Evolutionary conservation across 2,113 vertebrate genomes (phyloP).

Genomic region (Hemiprocne comata): DNA sequence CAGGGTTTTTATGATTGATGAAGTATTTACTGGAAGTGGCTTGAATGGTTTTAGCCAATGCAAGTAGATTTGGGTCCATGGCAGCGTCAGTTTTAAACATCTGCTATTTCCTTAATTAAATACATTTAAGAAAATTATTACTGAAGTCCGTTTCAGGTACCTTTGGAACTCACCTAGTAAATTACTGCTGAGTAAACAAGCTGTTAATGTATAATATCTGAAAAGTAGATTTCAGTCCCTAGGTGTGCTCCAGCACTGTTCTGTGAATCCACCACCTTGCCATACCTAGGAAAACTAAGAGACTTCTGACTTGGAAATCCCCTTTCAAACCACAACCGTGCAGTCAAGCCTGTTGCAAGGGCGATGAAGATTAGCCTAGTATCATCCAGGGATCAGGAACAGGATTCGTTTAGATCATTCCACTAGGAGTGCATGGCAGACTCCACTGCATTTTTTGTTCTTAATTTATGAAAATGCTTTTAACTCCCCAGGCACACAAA

Average conservation of each 20-base stretch:
- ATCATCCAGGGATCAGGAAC: not conserved
- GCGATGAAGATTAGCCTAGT: not conserved
- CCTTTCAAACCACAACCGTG: not conserved
- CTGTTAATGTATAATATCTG: not conserved
- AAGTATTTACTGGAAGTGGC: constrained; percentile 12
- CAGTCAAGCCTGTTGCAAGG: not conserved
- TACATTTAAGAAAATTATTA: not conserved
- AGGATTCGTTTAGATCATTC: not conserved
- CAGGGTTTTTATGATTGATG: constrained; percentile 17
- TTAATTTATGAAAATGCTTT: not conserved
- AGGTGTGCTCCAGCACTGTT: not conserved
- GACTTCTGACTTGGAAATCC: not conserved
- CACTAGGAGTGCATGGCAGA: not conserved
- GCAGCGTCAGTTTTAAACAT: constrained; percentile 17
- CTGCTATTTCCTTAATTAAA: constrained; percentile 47
- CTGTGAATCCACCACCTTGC: not conserved
- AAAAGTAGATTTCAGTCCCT: not conserved
- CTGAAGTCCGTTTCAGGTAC: not conserved
- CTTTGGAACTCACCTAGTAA: not conserved
- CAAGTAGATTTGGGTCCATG: not conserved
- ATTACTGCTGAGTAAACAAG: constrained; percentile 32
- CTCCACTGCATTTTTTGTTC: not conserved
- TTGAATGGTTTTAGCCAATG: not conserved
- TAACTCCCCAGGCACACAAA: not conserved
- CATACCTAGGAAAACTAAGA: not conserved